Percentiles rank a stretch among this genome's conserved stretches.
Conservation (phyloP, 2,888 invertebrate species). For the Lithosia quadra region DNA sequence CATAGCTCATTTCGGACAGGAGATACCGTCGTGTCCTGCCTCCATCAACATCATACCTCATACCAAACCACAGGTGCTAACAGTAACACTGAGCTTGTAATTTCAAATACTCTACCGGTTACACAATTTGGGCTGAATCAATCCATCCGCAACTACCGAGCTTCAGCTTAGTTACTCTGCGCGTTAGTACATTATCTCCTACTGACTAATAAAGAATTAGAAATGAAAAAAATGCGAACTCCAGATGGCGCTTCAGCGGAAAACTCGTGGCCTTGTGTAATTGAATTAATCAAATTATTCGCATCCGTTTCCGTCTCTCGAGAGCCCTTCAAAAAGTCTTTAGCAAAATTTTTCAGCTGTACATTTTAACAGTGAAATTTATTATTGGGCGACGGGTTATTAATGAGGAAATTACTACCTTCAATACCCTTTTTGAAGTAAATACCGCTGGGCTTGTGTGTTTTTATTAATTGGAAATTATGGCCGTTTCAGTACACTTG, state of each 20-base stretch:
- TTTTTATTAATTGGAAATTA: background rate
- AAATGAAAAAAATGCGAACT: background rate
- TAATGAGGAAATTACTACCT: constrained; percentile 17
- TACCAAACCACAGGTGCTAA: too few relatives aligned
- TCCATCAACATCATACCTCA: too few relatives aligned
- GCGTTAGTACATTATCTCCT: background rate
- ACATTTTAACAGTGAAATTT: constrained; percentile 27
- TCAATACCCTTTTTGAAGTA: background rate
- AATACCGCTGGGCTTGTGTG: background rate
- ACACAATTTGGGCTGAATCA: background rate
- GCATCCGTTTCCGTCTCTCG: constrained; percentile 45
- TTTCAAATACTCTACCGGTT: background rate
- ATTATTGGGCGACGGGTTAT: constrained; percentile 26
- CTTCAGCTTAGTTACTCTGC: background rate
- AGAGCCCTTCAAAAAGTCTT: constrained; percentile 34
- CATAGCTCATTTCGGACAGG: too few relatives aligned
- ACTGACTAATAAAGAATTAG: background rate
- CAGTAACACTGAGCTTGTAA: too few relatives aligned
- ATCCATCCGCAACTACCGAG: background rate
- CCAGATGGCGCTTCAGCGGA: constrained; percentile 13
- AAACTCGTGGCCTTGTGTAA: constrained; percentile 33
- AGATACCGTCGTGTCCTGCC: too few relatives aligned
- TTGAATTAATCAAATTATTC: constrained; percentile 60
- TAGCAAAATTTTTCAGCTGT: constrained; percentile 24
- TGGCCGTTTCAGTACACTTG: background rate